Evolutionary conservation across 2,888 invertebrate species (phyloP).

Genomic region (Amphipoea lucens): DNA sequence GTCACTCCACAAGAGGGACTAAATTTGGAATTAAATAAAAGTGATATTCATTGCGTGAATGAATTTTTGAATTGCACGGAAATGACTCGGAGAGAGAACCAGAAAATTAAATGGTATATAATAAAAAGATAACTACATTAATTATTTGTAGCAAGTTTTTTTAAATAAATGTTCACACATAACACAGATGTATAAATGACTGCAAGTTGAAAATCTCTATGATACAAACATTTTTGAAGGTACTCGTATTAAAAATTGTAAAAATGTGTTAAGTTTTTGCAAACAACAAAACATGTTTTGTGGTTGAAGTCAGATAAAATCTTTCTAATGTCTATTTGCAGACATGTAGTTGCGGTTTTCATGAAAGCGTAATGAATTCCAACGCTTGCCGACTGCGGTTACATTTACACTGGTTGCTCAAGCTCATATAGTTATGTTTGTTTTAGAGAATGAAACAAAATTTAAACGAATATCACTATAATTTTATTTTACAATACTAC

Average conservation of each 20-base stretch:
- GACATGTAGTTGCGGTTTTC: slow-evolving; percentile 48
- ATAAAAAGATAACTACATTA: slow-evolving; percentile 36
- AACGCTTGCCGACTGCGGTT: slow-evolving; percentile 38
- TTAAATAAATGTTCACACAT: not conserved
- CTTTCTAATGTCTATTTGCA: slow-evolving; percentile 38
- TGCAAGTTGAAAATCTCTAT: too few species aligned
- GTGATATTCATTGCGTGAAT: slow-evolving; percentile 12
- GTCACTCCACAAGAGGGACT: not conserved
- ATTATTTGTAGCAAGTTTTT: slow-evolving; percentile 14
- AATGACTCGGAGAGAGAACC: slow-evolving; percentile 3
- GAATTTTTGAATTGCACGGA: slow-evolving; percentile 28
- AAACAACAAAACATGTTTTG: slow-evolving; percentile 1
- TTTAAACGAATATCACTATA: slow-evolving; percentile 77
- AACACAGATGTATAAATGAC: not conserved
- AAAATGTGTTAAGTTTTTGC: not conserved
- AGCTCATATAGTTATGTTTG: not conserved
- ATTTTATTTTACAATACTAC: slow-evolving; percentile 78
- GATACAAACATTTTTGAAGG: too few species aligned
- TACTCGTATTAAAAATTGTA: not conserved
- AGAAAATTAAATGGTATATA: slow-evolving; percentile 43
- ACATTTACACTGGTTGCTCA: slow-evolving; percentile 28
- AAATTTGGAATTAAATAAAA: slow-evolving; percentile 13
- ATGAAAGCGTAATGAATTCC: slow-evolving; percentile 55
- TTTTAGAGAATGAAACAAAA: slow-evolving; percentile 56
- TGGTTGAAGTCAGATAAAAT: slow-evolving; percentile 21